Evolutionary conservation across 2,888 invertebrate genomes (phyloP), one percentile per base, ranked within the genome.

Genomic region (Criorhina ranunculi): DNA sequence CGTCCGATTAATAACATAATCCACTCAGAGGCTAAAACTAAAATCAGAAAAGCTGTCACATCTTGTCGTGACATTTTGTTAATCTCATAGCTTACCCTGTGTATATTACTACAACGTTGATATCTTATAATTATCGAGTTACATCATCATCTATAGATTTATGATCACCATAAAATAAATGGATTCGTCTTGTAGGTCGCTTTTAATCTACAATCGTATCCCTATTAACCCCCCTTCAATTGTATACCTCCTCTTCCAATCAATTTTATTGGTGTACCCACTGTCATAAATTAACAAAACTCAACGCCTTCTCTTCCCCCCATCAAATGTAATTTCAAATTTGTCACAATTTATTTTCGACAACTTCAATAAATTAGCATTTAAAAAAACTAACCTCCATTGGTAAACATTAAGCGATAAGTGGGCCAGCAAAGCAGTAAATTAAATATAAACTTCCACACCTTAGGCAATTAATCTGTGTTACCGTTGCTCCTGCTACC

Each of bases 381-480:
- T 35, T 24, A 24, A 53, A 51, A 31, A 11, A 70, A 57, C 1
- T 3, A 46, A 44, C 5, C 40, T 42, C 12, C 17, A 5, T 40
- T 2, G 60, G 51, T 19, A 42, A 53, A 60, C 60, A 31, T 60
- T 51, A 24, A 15, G 8, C 53, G 11, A 44, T 33, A 69, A 62
- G 37, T 80, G 46, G 62, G 69, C 19, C 60, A 70, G 35, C 19
- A 40, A 55, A 49, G 35, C 44, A 17, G 35, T 64, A 42, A 55
- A 69, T 76, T 49, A 42, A 42, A 42, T 35, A 40, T 19, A 62
- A 60, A 60, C 17, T 24, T 57, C 29, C 9, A 44, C 62, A 44
- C 69, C 62, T 19, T 31, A 44, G 64, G 70, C 76, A 57, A 70
- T 70, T 64, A 70, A 64, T 70, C 42, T 37, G 40, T 12, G 31